Base-by-base conservation (phyloP, 2,888 invertebrate genomes). In the Plebejus anna region DNA sequence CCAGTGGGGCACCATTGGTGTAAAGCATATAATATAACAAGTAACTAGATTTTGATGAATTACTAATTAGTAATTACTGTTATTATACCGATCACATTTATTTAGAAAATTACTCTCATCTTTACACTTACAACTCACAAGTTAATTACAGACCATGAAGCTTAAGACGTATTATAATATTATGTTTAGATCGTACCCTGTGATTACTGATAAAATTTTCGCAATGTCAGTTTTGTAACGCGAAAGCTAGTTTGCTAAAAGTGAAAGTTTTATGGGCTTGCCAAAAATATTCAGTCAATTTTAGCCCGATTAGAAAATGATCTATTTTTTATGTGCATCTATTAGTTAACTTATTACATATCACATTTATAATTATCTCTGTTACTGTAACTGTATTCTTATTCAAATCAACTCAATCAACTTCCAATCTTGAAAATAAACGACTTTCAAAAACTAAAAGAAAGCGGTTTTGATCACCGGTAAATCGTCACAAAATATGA, bases 221-320 rank as follows among this genome's bases (percentile, higher is more conserved):
- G 71, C n/a, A 71, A 71, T 6, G 16, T 1, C 55, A 16, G 55
- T 55, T 55, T 55, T 55, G 42, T 13, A 71, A 71, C 71, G 71
- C 42, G n/a, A 71, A 42, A 71, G 42, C 71, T 38, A 71, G 71
- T 71, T 71, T 42, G 7, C 9, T 28, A 72, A 47, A 72, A 72
- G 42, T 72, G 42, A 42, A 72, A 47, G 72, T 47, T 72, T 72
- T 72, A 47, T 72, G 66, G 32, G 32, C 32, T 66, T 66, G 66
- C 66, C 66, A 66, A 66, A 66, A 59, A 66, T 5, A 66, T 66
- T 66, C 13, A 66, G 32, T 32, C 13, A 66, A 66, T 28, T 61
- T 61, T 22, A 32, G 32, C 1, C 5, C 13, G 4, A 13, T 28
- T 66, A 66, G 7, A 32, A 66, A 32, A 11, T 32, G 4, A 32